Evolutionary conservation across 2,888 invertebrate genomes (phyloP).

Genomic region (Lasius platythorax): DNA sequence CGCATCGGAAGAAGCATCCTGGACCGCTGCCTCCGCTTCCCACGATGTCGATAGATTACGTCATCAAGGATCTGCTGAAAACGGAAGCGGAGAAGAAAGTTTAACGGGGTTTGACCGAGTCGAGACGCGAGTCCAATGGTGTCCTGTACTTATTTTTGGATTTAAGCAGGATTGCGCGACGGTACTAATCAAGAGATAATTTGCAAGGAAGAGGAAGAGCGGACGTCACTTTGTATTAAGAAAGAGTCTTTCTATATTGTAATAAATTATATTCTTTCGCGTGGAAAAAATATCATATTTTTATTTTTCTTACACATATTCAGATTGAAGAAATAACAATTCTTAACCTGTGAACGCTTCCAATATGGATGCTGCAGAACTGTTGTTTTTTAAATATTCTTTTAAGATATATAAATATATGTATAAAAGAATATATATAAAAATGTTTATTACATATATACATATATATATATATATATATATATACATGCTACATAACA

Average conservation of each 20-base stretch:
- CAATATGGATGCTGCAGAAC: not conserved
- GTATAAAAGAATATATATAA: not conserved
- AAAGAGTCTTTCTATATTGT: not conserved
- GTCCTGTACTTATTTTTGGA: conserved; percentile 66
- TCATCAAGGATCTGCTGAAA: conserved; percentile 66
- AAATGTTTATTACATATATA: not conserved
- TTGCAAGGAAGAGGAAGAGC: not conserved
- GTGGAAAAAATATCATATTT: not conserved
- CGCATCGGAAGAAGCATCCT: conserved; percentile 55
- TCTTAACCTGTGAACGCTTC: not conserved
- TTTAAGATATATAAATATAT: not conserved
- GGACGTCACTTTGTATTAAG: not conserved
- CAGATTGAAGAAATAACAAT: conserved; percentile 1
- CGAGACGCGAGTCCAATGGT: conserved; percentile 77
- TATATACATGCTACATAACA: not conserved
- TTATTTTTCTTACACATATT: not conserved
- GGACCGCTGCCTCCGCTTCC: conserved; percentile 64
- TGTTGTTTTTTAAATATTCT: not conserved
- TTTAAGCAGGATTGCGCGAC: not conserved
- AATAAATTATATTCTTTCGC: not conserved
- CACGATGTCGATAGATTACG: conserved; percentile 65
- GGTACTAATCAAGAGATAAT: not conserved
- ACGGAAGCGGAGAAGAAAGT: conserved; percentile 83
- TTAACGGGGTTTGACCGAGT: conserved; percentile 80
- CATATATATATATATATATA: not conserved